Evolutionary conservation across 2,888 invertebrate genomes (phyloP).

Genomic region (Theretra japonica): DNA sequence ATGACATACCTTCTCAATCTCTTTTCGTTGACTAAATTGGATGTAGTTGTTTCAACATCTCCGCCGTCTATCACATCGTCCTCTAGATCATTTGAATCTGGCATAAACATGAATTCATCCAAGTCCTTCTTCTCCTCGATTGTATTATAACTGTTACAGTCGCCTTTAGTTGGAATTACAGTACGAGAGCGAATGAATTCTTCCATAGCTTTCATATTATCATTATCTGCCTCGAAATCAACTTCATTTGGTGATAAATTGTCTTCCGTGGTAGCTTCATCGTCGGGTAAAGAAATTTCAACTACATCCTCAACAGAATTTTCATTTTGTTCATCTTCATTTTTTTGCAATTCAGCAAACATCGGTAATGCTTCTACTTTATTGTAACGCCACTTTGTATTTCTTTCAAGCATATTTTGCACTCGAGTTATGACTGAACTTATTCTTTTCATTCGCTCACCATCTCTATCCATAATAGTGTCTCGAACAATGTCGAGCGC

Average conservation of each 20-base stretch:
- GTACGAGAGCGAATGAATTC: not conserved
- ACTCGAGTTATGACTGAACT: not conserved
- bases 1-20: constrained; percentile 46
- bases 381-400: not conserved
- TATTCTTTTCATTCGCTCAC: not conserved
- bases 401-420: constrained; percentile 11
- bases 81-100: not conserved
- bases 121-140: constrained; percentile 16
- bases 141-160: not conserved
- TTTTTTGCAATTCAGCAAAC: not conserved
- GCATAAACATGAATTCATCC: constrained; percentile 27
- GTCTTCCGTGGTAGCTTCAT: constrained; percentile 16
- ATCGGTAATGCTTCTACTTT: not conserved
- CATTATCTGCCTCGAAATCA: not conserved
- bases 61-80: constrained; percentile 2
- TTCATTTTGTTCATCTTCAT: not conserved
- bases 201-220: not conserved
- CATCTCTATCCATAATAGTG: not conserved
- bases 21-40: not conserved
- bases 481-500: not conserved
- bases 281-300: not conserved
- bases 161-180: constrained; percentile 15
- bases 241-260: not conserved
- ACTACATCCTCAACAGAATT: not conserved
- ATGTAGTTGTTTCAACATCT: constrained; percentile 14